Evolutionary conservation across 2,888 invertebrate species (phyloP).

Genomic region (Caenorhabditis sp.): DNA sequence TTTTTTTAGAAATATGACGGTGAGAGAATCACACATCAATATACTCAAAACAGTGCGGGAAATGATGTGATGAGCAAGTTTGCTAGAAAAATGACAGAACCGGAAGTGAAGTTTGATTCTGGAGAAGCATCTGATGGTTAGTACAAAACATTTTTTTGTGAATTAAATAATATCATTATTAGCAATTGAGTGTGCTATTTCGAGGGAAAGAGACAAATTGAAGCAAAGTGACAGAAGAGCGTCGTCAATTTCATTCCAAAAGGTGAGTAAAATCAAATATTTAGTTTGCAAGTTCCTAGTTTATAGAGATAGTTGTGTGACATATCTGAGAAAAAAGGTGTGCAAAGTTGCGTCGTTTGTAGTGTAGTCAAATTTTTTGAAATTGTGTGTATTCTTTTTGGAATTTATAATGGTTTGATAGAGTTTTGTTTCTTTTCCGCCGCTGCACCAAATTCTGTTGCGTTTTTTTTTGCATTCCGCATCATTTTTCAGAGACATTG

Average conservation of each 20-base stretch:
- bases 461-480: no score
- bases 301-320: no score
- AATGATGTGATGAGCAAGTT: not conserved
- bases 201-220: slow-evolving; percentile 37
- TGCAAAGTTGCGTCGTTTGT: no score
- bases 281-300: not conserved
- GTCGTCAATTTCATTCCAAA: slow-evolving; percentile 46
- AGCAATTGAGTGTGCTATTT: slow-evolving; percentile 42
- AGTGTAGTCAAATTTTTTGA: no score
- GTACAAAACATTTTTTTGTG: not conserved
- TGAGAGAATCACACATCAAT: slow-evolving; percentile 34
- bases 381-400: no score
- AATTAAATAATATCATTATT: slow-evolving; percentile 1
- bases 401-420: no score
- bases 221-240: slow-evolving; percentile 41
- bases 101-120: slow-evolving; percentile 10
- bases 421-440: no score
- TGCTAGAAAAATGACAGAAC: slow-evolving; percentile 9
- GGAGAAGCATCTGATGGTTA: slow-evolving; percentile 21
- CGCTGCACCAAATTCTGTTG: no score
- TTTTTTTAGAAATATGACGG: slow-evolving; percentile 47
- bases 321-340: no score
- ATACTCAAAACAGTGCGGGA: not conserved
- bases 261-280: slow-evolving; percentile 9
- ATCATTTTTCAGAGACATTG: no score